phyloP scores from a whole-genome alignment of 2,797 vertebrate species.

The Chromis chromis region DNA sequence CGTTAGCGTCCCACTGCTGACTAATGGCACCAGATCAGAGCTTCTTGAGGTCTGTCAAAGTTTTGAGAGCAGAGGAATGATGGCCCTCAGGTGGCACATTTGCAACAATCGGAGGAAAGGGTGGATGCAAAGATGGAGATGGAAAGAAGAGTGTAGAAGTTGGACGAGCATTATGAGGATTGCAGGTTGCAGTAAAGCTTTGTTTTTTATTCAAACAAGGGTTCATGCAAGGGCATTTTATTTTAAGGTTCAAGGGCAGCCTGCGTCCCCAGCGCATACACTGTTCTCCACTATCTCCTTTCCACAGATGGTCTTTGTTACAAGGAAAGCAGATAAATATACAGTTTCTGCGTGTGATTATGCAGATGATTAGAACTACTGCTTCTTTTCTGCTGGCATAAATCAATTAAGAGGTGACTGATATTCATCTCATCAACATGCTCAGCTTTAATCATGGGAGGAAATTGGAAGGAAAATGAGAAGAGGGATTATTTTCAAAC shows the following conservation, averaged over 20 bases:
- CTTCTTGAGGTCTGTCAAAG: constrained; percentile 11
- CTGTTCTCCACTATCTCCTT: constrained; percentile 33
- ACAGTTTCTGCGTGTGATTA: constrained; percentile 10
- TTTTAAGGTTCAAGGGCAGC: constrained; percentile 24
- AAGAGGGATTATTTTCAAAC: constrained; percentile 8
- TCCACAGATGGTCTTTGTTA: constrained; percentile 51
- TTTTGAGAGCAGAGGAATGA: constrained; percentile 6
- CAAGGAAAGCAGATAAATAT: constrained; percentile 18
- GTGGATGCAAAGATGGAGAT: neutral
- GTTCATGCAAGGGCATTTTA: constrained; percentile 15
- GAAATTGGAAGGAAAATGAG: neutral
- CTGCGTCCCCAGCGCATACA: constrained; percentile 8
- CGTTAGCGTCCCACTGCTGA: constrained; percentile 19
- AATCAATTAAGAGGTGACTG: constrained; percentile 22
- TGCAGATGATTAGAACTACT: constrained; percentile 30
- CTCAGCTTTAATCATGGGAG: neutral
- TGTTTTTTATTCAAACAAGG: neutral
- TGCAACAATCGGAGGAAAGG: no score
- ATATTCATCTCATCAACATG: constrained; percentile 10
- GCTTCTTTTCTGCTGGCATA: constrained; percentile 4
- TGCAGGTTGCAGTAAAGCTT: neutral
- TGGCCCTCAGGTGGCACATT: neutral
- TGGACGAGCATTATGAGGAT: neutral
- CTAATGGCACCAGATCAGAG: constrained; percentile 21
- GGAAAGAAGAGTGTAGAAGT: no score